Evolutionary conservation across 2,888 invertebrate genomes (phyloP).

Genomic region (Exocentrus adspersus): DNA sequence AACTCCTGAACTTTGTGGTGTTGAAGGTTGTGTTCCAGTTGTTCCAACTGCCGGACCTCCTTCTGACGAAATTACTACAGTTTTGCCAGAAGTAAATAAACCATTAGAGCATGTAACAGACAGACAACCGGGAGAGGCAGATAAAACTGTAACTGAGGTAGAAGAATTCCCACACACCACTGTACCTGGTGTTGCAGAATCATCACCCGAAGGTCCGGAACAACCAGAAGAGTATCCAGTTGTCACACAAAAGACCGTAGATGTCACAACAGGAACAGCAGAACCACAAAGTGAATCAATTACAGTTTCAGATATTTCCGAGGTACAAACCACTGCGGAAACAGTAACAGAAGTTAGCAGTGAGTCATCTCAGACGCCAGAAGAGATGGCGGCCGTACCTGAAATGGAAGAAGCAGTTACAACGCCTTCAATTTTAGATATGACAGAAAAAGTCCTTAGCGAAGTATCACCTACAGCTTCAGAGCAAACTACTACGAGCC

Average conservation of each 20-base stretch:
- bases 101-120: background rate
- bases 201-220: background rate
- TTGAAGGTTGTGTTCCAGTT: slow-evolving; percentile 33
- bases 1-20: slow-evolving; percentile 33
- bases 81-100: background rate
- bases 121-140: background rate
- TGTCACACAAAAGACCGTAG: background rate
- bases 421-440: slow-evolving; percentile 10
- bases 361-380: slow-evolving; percentile 24
- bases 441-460: slow-evolving; percentile 25
- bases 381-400: slow-evolving; percentile 24
- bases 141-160: background rate
- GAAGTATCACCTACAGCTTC: slow-evolving; percentile 27
- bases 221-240: background rate
- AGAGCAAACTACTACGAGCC: slow-evolving; percentile 29
- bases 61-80: background rate
- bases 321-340: too few relatives aligned
- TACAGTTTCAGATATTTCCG: too few relatives aligned
- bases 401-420: slow-evolving; percentile 37
- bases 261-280: background rate
- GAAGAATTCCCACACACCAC: background rate
- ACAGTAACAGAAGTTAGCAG: slow-evolving; percentile 14
- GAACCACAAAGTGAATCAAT: too few relatives aligned
- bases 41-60: background rate
- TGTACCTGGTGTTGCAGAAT: background rate